Evolutionary conservation across 2,113 vertebrate genomes (phyloP).

Genomic region (Pterophyllum scalare): DNA sequence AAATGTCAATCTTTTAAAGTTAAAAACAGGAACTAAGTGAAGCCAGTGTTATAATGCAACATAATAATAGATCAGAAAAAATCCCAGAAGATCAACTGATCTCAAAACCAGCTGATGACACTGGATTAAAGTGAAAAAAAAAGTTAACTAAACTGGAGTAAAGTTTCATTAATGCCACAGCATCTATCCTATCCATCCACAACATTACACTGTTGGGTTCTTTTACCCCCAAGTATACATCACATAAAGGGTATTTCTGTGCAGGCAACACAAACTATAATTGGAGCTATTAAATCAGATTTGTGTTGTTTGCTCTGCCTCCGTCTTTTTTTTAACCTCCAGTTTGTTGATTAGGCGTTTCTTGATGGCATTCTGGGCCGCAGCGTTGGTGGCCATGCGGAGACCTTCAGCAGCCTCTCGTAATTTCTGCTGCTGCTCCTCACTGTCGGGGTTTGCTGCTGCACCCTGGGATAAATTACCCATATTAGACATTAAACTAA

Average conservation of each 20-base stretch:
- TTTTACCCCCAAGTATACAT: too few species aligned
- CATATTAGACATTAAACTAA: background rate
- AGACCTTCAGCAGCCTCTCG: slow-evolving; percentile 95
- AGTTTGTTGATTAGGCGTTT: slow-evolving; percentile 96
- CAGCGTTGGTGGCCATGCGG: slow-evolving; percentile 93
- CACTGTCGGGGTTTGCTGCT: slow-evolving; percentile 95
- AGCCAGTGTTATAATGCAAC: background rate
- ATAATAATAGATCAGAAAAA: background rate
- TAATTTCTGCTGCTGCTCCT: slow-evolving; percentile 96
- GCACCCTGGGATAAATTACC: slow-evolving; percentile 84
- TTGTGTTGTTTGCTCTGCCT: too few species aligned
- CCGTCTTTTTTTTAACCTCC: slow-evolving; percentile 83
- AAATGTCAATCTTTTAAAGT: background rate
- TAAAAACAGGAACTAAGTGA: background rate
- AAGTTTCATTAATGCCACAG: too few species aligned
- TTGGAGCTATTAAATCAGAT: background rate
- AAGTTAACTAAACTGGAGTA: too few species aligned
- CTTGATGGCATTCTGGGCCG: slow-evolving; percentile 97
- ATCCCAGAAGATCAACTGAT: background rate
- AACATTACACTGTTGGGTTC: too few species aligned
- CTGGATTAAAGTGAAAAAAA: too few species aligned
- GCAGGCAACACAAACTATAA: background rate
- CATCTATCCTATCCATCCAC: too few species aligned
- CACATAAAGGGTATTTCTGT: too few species aligned
- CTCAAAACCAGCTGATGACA: too few species aligned